These are phyloP conservation scores for Embiotoca jacksoni DNA, from an alignment of 2,113 vertebrate genomes.

Conservation along the genomic window DNA sequence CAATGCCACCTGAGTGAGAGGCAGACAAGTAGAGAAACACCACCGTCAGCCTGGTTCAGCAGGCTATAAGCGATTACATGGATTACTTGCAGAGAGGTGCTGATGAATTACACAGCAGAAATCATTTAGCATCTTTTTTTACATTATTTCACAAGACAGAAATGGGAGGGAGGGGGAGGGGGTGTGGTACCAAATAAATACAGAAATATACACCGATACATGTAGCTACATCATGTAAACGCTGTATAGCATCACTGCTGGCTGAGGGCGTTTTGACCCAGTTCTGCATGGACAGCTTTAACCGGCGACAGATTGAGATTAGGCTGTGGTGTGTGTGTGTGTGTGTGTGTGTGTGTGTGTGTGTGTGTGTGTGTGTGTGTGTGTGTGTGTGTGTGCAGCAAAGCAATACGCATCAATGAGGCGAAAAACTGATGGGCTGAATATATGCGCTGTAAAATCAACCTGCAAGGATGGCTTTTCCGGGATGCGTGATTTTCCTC, in stretches of 20 bases:
- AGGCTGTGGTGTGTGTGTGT: conserved; percentile 19
- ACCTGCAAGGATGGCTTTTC: conserved; percentile 86
- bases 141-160: neutral
- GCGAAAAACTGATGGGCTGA: neutral
- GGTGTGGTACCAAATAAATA: neutral
- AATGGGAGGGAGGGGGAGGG: neutral
- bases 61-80: neutral
- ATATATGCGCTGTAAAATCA: neutral
- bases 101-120: neutral
- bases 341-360: conserved; percentile 10
- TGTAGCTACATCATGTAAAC: conserved; percentile 5
- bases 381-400: neutral
- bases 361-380: conserved; percentile 20
- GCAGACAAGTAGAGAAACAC: neutral
- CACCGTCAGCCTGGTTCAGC: neutral
- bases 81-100: neutral
- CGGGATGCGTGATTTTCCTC: conserved; percentile 81
- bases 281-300: conserved; percentile 54
- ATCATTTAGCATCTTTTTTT: neutral
- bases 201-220: neutral
- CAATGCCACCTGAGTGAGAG: conserved; percentile 77
- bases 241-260: conserved; percentile 52
- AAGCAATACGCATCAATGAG: neutral
- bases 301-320: conserved; percentile 62
- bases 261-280: conserved; percentile 62